Evolutionary conservation across 2,888 invertebrate genomes (phyloP).

Genomic region (Tholera decimalis): DNA sequence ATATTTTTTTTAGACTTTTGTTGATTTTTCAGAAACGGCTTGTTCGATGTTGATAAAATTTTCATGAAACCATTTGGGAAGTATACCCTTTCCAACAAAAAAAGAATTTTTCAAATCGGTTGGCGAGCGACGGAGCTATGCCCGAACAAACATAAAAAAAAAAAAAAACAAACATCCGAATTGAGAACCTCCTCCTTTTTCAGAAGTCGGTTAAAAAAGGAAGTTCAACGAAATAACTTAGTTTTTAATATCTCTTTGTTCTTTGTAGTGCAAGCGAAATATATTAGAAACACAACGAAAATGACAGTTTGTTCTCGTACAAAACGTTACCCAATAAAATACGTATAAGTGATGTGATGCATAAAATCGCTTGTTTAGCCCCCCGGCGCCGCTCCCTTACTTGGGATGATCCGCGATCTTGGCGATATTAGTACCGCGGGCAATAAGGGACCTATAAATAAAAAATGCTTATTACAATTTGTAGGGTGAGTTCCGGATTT

Average conservation of each 20-base stretch:
- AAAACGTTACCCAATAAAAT: conserved; percentile 81
- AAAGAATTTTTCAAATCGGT: too few relatives aligned
- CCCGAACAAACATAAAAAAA: too few relatives aligned
- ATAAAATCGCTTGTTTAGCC: conserved; percentile 80
- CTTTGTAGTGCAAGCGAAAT: conserved; percentile 1
- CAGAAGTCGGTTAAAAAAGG: too few relatives aligned
- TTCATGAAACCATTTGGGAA: too few relatives aligned
- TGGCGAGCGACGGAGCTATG: too few relatives aligned
- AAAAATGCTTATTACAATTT: conserved; percentile 87
- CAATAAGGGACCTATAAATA: conserved; percentile 85
- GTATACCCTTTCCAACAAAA: too few relatives aligned
- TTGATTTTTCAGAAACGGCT: too few relatives aligned
- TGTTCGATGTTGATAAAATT: too few relatives aligned
- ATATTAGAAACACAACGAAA: conserved; percentile 57
- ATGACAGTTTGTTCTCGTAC: conserved; percentile 70
- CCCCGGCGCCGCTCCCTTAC: conserved; percentile 74
- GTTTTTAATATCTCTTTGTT: conserved; percentile 1
- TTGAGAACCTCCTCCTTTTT: too few relatives aligned
- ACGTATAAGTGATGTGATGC: conserved; percentile 74
- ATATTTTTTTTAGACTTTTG: too few relatives aligned
- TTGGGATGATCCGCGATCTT: conserved; percentile 85
- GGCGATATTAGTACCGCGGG: conserved; percentile 89
- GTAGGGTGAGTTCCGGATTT: conserved; percentile 77
- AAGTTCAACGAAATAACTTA: neutral
- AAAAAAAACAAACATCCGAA: too few relatives aligned